Conservation (phyloP, 2,797 vertebrate species). For the Pseudomugil gertrudae region DNA sequence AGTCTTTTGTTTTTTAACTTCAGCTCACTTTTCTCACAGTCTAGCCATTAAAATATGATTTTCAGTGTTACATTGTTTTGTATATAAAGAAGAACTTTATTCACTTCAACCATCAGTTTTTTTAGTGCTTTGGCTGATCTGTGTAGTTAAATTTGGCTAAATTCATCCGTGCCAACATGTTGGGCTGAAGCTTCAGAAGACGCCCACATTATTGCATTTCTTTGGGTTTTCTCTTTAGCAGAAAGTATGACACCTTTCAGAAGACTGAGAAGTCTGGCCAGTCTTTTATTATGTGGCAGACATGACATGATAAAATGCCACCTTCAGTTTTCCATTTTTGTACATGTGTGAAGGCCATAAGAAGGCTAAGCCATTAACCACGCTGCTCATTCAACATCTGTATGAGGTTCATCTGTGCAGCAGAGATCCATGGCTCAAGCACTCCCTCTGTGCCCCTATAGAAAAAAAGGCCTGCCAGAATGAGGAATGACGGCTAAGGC, state of each 20-base stretch:
- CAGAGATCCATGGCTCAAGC: constrained; percentile 78
- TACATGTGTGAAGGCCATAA: constrained; percentile 65
- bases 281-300: constrained; percentile 33
- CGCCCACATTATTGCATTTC: constrained; percentile 27
- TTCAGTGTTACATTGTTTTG: neutral
- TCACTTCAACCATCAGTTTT: neutral
- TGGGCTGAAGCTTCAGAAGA: constrained; percentile 36
- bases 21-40: neutral
- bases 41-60: neutral
- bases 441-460: constrained; percentile 92
- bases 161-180: constrained; percentile 30
- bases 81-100: neutral
- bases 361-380: constrained; percentile 75
- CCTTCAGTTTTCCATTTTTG: constrained; percentile 62
- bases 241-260: constrained; percentile 26
- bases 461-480: constrained; percentile 95
- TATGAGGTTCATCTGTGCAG: constrained; percentile 81
- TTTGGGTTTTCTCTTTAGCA: constrained; percentile 23
- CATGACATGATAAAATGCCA: constrained; percentile 64
- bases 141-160: constrained; percentile 19
- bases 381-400: constrained; percentile 80
- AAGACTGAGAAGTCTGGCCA: constrained; percentile 16
- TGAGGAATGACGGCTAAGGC: constrained; percentile 93
- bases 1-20: neutral
- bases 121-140: neutral